phyloP scores from a whole-genome alignment of 2,113 vertebrate species.

The Menidia beryllina region DNA sequence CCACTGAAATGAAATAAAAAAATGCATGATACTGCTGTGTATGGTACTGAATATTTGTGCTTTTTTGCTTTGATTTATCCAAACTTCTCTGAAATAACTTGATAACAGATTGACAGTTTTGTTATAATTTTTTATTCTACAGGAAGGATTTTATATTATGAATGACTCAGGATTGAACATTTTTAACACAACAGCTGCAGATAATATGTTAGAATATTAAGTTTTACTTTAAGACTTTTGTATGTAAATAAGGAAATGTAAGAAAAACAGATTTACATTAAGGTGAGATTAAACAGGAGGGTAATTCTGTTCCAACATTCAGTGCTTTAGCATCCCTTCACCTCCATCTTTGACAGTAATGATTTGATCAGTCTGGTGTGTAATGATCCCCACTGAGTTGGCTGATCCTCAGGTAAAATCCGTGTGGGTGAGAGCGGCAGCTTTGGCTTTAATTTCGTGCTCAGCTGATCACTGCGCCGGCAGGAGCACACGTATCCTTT shows the following conservation, averaged over 20 bases:
- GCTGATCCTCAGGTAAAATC: conserved; percentile 19
- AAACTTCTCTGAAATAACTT: no score
- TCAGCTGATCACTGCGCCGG: conserved; percentile 43
- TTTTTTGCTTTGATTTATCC: no score
- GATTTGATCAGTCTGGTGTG: conserved; percentile 7
- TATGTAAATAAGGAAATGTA: neutral
- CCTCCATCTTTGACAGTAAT: neutral
- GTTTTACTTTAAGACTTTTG: no score
- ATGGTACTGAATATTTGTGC: no score
- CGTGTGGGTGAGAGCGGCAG: conserved; percentile 39
- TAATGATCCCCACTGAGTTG: conserved; percentile 14
- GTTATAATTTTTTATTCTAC: neutral
- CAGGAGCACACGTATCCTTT: conserved; percentile 36
- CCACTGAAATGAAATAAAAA: no score
- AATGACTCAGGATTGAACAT: neutral
- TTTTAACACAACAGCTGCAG: neutral
- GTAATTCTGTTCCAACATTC: neutral
- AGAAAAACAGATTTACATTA: no score
- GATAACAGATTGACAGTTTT: neutral
- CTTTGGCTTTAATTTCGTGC: conserved; percentile 42
- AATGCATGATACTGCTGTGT: no score
- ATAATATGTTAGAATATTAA: no score
- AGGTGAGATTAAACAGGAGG: neutral
- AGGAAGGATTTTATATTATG: neutral
- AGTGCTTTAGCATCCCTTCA: neutral